A percentile compares a stretch with the other conserved stretches of the same genome.
These are phyloP conservation scores for Coelogynopora nodosa DNA, from an alignment of 2,888 invertebrate genomes.

Conservation along the genomic window DNA sequence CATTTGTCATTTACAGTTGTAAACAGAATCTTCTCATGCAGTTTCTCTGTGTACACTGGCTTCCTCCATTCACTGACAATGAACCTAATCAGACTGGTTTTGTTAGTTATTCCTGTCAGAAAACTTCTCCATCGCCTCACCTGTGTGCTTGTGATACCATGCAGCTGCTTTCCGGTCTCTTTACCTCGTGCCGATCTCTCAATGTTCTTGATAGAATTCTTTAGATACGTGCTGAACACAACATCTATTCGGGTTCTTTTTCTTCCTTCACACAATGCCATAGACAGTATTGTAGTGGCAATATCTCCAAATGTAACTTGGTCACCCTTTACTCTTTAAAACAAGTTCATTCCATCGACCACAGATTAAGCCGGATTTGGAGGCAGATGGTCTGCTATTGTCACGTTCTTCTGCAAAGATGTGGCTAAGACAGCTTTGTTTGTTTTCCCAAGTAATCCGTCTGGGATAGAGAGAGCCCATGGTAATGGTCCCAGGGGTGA, in stretches of 20 bases:
- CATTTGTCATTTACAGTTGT: neutral
- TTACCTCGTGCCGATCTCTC: conserved; percentile 5
- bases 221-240: conserved; percentile 7
- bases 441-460: too few relatives aligned
- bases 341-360: conserved; percentile 47
- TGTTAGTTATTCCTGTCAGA: conserved; percentile 30
- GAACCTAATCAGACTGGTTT: conserved; percentile 46
- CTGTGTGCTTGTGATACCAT: neutral
- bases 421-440: neutral
- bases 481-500: too few relatives aligned
- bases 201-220: conserved; percentile 17
- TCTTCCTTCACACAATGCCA: conserved; percentile 40
- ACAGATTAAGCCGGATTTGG: neutral
- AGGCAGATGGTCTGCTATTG: neutral
- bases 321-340: conserved; percentile 47
- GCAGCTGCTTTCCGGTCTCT: neutral
- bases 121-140: neutral
- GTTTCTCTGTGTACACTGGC: neutral
- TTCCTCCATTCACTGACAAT: conserved; percentile 44
- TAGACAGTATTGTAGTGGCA: conserved; percentile 37
- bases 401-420: neutral
- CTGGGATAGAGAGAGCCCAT: too few relatives aligned
- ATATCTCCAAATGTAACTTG: conserved; percentile 46
- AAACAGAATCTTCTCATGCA: neutral
- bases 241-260: conserved; percentile 25